Evolutionary conservation across 2,888 invertebrate genomes (phyloP).

Genomic region (Stratiomys singularior): DNA sequence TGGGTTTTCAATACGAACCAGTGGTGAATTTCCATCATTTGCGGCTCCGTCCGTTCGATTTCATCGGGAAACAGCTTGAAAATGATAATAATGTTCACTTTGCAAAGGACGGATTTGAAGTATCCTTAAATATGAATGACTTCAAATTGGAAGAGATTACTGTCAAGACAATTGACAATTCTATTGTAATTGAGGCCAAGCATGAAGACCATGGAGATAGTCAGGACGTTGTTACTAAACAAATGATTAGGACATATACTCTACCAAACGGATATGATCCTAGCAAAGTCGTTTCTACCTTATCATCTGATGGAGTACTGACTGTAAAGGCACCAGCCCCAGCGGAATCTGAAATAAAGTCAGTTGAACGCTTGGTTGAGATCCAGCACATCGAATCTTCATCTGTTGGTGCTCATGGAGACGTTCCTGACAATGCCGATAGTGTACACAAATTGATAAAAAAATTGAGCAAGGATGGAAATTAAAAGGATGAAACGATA

Average conservation of each 20-base stretch:
- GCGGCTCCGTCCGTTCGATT: too few species aligned
- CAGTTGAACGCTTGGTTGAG: slow-evolving; percentile 43
- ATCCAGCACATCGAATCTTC: not conserved
- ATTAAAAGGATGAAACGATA: too few species aligned
- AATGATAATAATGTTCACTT: slow-evolving; percentile 53
- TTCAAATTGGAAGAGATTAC: slow-evolving; percentile 76
- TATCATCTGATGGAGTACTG: slow-evolving; percentile 84
- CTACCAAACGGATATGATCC: slow-evolving; percentile 76
- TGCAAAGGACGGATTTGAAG: slow-evolving; percentile 77
- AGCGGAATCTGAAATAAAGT: slow-evolving; percentile 45
- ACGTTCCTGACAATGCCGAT: not conserved
- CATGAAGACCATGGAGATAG: slow-evolving; percentile 78
- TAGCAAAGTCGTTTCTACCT: slow-evolving; percentile 76
- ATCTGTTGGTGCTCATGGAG: too few species aligned
- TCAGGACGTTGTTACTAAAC: slow-evolving; percentile 81
- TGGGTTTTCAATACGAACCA: too few species aligned
- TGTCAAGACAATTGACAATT: slow-evolving; percentile 74
- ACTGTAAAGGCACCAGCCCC: slow-evolving; percentile 76
- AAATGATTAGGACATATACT: slow-evolving; percentile 78
- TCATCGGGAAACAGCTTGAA: too few species aligned
- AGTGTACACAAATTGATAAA: not conserved
- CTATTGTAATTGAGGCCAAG: slow-evolving; percentile 75
- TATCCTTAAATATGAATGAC: slow-evolving; percentile 75
- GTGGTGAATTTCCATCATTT: too few species aligned
- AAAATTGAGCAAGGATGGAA: too few species aligned